These are phyloP conservation scores for Harpalus rubripes DNA, from an alignment of 2,888 invertebrate genomes.

Conservation along the genomic window DNA sequence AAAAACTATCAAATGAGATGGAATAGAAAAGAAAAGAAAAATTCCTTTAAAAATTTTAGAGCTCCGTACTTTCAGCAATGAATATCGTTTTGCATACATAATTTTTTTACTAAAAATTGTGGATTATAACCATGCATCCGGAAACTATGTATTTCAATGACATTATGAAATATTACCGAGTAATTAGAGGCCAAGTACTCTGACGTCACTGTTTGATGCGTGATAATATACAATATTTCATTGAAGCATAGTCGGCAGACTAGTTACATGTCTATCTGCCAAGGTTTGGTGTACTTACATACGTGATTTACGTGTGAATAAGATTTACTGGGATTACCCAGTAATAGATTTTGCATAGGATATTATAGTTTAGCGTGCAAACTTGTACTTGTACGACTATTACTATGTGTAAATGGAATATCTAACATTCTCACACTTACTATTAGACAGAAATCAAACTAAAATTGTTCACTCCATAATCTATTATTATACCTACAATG, in stretches of 20 bases:
- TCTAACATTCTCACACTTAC: too few species aligned
- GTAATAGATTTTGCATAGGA: conserved; percentile 2
- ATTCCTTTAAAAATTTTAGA: too few species aligned
- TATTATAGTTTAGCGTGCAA: conserved; percentile 2
- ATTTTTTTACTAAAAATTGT: too few species aligned
- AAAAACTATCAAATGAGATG: too few species aligned
- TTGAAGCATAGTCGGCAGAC: conserved; percentile 1
- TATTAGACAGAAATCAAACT: too few species aligned
- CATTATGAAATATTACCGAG: not conserved
- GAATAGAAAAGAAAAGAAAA: too few species aligned
- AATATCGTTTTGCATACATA: too few species aligned
- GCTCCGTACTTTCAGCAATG: too few species aligned
- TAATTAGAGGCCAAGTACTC: not conserved
- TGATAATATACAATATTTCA: conserved; percentile 36
- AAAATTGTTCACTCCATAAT: too few species aligned
- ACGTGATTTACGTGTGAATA: conserved; percentile 40
- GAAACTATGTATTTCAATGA: not conserved
- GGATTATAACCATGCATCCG: too few species aligned
- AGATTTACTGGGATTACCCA: conserved; percentile 26
- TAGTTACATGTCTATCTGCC: conserved; percentile 44
- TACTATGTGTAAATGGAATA: too few species aligned
- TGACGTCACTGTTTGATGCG: conserved; percentile 25
- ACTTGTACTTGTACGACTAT: not conserved
- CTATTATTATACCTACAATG: too few species aligned
- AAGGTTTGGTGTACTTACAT: conserved; percentile 39